These are phyloP conservation scores for Nomada ferruginata DNA, from an alignment of 2,888 invertebrate genomes.

Conservation along the genomic window DNA sequence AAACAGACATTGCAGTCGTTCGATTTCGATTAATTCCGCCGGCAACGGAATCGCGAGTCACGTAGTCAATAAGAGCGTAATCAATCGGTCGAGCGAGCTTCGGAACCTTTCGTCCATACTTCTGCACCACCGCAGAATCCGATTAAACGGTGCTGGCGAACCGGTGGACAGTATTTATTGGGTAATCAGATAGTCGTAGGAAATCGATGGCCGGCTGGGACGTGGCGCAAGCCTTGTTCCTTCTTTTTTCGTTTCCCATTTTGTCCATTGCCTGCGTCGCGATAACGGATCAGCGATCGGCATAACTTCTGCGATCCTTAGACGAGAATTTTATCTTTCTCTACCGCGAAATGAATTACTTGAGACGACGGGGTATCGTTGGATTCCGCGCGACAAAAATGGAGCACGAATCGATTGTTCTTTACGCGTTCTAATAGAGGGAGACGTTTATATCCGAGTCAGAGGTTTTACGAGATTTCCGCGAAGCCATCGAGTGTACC, in stretches of 20 bases:
- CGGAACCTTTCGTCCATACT: slow-evolving; percentile 39
- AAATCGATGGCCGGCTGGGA: slow-evolving; percentile 60
- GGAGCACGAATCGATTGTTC: slow-evolving; percentile 23
- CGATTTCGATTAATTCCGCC: slow-evolving; percentile 40
- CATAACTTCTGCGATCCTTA: background rate
- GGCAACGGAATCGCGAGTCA: slow-evolving; percentile 45
- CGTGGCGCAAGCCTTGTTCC: slow-evolving; percentile 63
- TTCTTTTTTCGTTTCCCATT: slow-evolving; percentile 18
- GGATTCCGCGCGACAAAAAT: background rate
- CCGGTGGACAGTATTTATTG: slow-evolving; percentile 58
- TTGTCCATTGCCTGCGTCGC: slow-evolving; percentile 32
- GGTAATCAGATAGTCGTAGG: slow-evolving; percentile 62
- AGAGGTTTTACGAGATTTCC: slow-evolving; percentile 51
- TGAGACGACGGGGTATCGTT: slow-evolving; percentile 6
- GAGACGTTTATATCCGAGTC: slow-evolving; percentile 12
- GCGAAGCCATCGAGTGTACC: slow-evolving; percentile 41
- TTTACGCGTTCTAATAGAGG: slow-evolving; percentile 5
- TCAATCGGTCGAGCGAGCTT: slow-evolving; percentile 52
- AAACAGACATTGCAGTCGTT: slow-evolving; percentile 15
- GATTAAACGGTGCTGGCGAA: slow-evolving; percentile 48
- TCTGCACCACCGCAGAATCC: slow-evolving; percentile 51
- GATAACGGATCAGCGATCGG: slow-evolving; percentile 42
- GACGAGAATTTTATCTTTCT: slow-evolving; percentile 6
- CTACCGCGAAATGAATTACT: background rate
- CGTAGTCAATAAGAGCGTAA: slow-evolving; percentile 46